Evolutionary conservation across 2,888 invertebrate species (phyloP), one percentile per base, ranked within the genome.

Genomic region (Malacosoma neustria): DNA sequence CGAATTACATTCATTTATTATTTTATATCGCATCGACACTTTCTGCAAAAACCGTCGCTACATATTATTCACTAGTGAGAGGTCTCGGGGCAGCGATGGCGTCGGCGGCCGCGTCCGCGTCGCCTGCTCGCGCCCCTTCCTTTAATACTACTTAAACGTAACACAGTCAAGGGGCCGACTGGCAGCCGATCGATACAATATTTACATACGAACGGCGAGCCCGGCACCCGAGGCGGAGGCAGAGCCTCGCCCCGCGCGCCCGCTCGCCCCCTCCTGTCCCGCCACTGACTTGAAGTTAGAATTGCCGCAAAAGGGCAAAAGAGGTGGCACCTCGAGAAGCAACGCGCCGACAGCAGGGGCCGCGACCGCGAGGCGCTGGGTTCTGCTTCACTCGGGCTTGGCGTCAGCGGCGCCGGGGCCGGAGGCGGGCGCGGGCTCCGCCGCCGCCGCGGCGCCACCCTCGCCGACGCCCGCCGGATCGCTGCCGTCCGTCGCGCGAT

Each of bases 21-120:
- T 74, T 75, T 73, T 72, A 77, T 72, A 76, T 80, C 72, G 84
- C 79, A 79, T 75, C 75, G 72, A 76, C 71, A 67, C 65, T 69
- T 56, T 68, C 68, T 67, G 76, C 68, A 72, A 71, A 71, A 72
- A 69, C 72, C 5, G 75, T 71, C 72, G 79, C 75, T 82, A 81
- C 72, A 74, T 49, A 46, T 48, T 81, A 81, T 82, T 84, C 70
- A 82, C 84, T 84, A 84, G 69, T 80, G 81, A 80, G 77, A 84
- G 70, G 77, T 76, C 72, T 73, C 72, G 73, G 72, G 79, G 76
- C 80, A 71, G 76, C 76, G 66, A 70, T 67, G 62, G 57, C 62
- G 59, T 57, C 49, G n/a, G 62, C 63, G 59, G 68, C 69, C 67
- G 63, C 63, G 68, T 66, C 66, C 67, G 63, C 63, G 52, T 51